phyloP scores from a whole-genome alignment of 2,797 vertebrate species.

The Danio tinwini region DNA sequence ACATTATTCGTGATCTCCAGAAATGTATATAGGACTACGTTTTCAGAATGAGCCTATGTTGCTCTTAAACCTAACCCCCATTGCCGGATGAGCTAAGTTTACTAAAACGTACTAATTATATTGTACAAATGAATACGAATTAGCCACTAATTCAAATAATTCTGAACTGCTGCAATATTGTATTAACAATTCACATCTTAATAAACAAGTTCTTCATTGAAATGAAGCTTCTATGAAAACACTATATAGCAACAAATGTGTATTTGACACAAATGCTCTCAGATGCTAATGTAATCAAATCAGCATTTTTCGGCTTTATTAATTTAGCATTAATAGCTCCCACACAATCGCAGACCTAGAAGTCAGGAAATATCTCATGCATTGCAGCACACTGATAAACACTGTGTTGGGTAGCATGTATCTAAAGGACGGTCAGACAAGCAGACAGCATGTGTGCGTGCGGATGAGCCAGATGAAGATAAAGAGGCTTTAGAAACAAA shows the following conservation, averaged over 20 bases:
- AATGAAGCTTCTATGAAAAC: background rate
- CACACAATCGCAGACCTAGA: background rate
- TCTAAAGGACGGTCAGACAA: slow-evolving; percentile 27
- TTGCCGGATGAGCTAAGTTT: too few species aligned
- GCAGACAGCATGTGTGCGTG: slow-evolving; percentile 41
- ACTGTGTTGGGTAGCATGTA: background rate
- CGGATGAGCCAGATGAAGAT: slow-evolving; percentile 47
- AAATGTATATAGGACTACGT: too few species aligned
- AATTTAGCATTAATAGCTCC: background rate
- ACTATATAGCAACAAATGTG: background rate
- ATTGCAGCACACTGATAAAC: slow-evolving; percentile 9
- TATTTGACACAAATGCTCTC: background rate
- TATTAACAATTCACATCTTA: too few species aligned
- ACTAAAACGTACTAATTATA: too few species aligned
- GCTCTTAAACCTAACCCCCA: too few species aligned
- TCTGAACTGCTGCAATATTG: too few species aligned
- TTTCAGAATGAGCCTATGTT: too few species aligned
- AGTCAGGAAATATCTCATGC: background rate
- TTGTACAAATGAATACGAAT: too few species aligned
- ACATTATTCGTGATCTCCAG: too few species aligned
- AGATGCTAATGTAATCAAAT: slow-evolving; percentile 3
- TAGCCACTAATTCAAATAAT: too few species aligned
- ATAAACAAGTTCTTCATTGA: background rate
- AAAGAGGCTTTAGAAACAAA: slow-evolving; percentile 46
- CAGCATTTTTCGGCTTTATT: background rate